Evolutionary conservation across 2,113 vertebrate species (phyloP).

Genomic region (Clarias batrachus): DNA sequence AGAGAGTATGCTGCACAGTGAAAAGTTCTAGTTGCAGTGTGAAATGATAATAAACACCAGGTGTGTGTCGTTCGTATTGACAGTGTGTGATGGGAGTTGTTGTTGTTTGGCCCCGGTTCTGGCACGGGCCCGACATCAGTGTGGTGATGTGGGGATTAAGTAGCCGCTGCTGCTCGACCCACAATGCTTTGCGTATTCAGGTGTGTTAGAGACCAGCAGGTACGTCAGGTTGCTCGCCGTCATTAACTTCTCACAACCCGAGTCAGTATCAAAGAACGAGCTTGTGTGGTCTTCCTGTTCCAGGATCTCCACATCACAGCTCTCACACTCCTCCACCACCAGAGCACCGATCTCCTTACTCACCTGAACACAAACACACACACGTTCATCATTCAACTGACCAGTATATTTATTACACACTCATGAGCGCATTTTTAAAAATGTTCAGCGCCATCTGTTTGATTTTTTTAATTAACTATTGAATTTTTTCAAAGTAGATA

Average conservation of each 20-base stretch:
- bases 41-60: too few relatives aligned
- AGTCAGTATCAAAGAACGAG: neutral
- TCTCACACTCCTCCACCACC: slow-evolving; percentile 59
- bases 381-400: too few relatives aligned
- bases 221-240: slow-evolving; percentile 41
- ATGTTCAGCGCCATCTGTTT: too few relatives aligned
- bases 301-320: slow-evolving; percentile 63
- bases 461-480: too few relatives aligned
- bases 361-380: slow-evolving; percentile 42
- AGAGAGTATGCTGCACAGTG: too few relatives aligned
- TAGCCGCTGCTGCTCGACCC: neutral
- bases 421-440: too few relatives aligned
- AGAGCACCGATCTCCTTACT: slow-evolving; percentile 51
- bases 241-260: neutral
- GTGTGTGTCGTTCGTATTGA: too few relatives aligned
- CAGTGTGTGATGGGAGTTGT: too few relatives aligned
- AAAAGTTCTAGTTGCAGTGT: too few relatives aligned
- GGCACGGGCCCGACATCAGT: neutral
- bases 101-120: too few relatives aligned
- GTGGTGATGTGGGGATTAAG: neutral
- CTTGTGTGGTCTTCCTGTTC: slow-evolving; percentile 14
- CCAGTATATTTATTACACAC: too few relatives aligned
- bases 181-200: neutral
- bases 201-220: slow-evolving; percentile 3
- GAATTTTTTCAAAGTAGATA: too few relatives aligned